phyloP scores from a whole-genome alignment of 2,888 invertebrate species.

The Rhyacophila evoluta region DNA sequence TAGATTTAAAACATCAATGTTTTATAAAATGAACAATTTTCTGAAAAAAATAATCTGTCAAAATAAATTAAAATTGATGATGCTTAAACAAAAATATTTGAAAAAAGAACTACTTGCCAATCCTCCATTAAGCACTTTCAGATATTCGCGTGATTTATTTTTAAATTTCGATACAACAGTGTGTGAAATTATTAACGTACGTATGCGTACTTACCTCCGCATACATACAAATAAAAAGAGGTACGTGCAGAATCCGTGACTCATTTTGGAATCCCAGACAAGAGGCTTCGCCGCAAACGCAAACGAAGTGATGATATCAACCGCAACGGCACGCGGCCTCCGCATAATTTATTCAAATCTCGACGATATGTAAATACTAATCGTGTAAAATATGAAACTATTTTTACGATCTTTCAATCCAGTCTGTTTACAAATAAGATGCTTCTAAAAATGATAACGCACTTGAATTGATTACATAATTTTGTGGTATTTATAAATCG shows the following conservation, averaged over 20 bases:
- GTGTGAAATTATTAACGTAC: no score
- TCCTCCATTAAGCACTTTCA: no score
- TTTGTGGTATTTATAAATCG: neutral
- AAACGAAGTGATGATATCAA: slow-evolving; percentile 5
- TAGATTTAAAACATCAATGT: no score
- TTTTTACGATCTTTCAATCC: neutral
- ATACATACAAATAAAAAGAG: no score
- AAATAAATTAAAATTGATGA: no score
- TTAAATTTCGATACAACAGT: no score
- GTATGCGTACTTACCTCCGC: no score
- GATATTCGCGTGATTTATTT: no score
- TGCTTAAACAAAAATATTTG: no score
- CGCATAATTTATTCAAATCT: neutral
- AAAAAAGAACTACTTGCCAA: no score
- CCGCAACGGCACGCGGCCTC: slow-evolving; percentile 12
- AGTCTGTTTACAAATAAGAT: neutral
- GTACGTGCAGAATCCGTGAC: neutral
- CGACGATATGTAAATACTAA: slow-evolving; percentile 3
- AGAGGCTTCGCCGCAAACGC: neutral
- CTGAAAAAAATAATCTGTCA: no score
- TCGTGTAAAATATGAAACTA: neutral
- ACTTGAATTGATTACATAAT: neutral
- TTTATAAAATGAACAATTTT: no score
- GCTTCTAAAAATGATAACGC: neutral
- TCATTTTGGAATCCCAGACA: neutral